Percentiles rank a stretch among this genome's conserved stretches.
Evolutionary conservation across 2,888 invertebrate genomes (phyloP).

Genomic region (Dascillus cervinus): DNA sequence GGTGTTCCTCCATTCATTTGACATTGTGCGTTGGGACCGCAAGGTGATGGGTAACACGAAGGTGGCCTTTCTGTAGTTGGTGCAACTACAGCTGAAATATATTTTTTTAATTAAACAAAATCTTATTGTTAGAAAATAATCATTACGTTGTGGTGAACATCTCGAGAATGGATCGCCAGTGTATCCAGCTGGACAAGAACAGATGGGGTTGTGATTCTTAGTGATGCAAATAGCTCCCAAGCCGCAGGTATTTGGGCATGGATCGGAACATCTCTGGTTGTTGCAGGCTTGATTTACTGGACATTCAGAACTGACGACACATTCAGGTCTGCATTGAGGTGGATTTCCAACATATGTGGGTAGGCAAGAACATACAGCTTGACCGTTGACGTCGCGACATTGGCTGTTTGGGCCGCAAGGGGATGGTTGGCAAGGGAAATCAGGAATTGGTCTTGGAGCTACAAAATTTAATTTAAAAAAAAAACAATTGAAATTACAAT

Average conservation of each 20-base stretch:
- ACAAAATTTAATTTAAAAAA: too few species aligned
- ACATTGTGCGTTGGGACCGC: slow-evolving; percentile 77
- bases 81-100: slow-evolving; percentile 26
- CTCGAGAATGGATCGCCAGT: slow-evolving; percentile 81
- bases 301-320: slow-evolving; percentile 82
- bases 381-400: slow-evolving; percentile 67
- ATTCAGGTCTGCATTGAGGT: slow-evolving; percentile 76
- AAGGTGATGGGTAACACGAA: slow-evolving; percentile 74
- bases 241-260: slow-evolving; percentile 84
- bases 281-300: slow-evolving; percentile 73
- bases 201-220: slow-evolving; percentile 80
- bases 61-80: slow-evolving; percentile 57
- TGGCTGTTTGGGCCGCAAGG: slow-evolving; percentile 86
- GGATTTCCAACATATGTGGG: slow-evolving; percentile 72
- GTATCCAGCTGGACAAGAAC: slow-evolving; percentile 76
- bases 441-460: slow-evolving; percentile 42
- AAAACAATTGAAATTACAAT: slow-evolving; percentile 2
- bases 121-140: not conserved
- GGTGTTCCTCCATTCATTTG: slow-evolving; percentile 65
- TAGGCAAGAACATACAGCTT: slow-evolving; percentile 79
- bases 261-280: slow-evolving; percentile 79
- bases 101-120: slow-evolving; percentile 6
- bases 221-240: slow-evolving; percentile 74
- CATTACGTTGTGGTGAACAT: slow-evolving; percentile 64
- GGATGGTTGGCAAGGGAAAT: slow-evolving; percentile 72